Evolutionary conservation across 2,113 vertebrate species (phyloP).

Genomic region (Genyomyrus donnyi): DNA sequence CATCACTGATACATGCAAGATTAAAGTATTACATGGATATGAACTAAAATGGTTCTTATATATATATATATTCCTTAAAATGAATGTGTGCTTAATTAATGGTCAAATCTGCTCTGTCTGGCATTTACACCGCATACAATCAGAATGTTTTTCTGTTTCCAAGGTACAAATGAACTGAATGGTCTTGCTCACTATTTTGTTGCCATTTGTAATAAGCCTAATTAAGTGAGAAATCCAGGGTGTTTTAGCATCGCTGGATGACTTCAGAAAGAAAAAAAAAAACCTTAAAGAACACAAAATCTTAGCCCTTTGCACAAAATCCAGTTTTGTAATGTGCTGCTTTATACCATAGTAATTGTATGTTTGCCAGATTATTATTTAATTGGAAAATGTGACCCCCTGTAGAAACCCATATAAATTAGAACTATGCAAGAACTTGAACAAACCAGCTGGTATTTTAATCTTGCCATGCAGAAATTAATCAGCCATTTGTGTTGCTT

Average conservation of each 20-base stretch:
- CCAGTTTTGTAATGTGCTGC: background rate
- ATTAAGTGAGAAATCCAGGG: background rate
- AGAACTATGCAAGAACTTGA: background rate
- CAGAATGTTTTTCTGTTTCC: background rate
- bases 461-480: slow-evolving; percentile 29
- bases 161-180: background rate
- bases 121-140: background rate
- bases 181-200: background rate
- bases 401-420: background rate
- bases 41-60: background rate
- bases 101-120: background rate
- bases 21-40: background rate
- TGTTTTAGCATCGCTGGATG: background rate
- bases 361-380: background rate
- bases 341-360: background rate
- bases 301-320: background rate
- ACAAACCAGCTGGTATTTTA: background rate
- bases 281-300: background rate
- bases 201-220: background rate
- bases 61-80: background rate
- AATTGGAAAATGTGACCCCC: background rate
- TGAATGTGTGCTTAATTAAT: background rate
- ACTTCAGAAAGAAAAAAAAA: background rate
- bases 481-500: slow-evolving; percentile 36
- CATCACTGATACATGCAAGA: background rate